A percentile compares a stretch with the other conserved stretches of the same genome.
Conservation (phyloP, 2,888 invertebrate genomes). For the Diadromus collaris region DNA sequence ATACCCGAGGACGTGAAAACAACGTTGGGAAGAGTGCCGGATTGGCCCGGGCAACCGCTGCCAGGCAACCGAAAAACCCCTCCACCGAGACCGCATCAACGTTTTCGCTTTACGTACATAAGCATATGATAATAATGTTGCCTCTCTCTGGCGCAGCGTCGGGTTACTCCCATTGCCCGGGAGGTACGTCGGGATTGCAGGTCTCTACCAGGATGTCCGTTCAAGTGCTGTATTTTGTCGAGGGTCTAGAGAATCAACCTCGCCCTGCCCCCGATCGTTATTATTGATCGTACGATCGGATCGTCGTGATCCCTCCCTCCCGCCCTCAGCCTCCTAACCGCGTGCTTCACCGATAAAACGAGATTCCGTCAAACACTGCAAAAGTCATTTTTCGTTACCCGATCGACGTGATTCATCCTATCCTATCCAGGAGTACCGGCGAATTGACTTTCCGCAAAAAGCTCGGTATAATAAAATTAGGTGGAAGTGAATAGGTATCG, state of each 20-base stretch:
- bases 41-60: constrained; percentile 26
- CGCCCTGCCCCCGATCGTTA: constrained; percentile 42
- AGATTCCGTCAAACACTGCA: constrained; percentile 14
- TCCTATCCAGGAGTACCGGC: constrained; percentile 34
- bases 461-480: constrained; percentile 70
- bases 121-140: constrained; percentile 45
- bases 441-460: constrained; percentile 47
- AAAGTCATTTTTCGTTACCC: not conserved
- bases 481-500: constrained; percentile 60
- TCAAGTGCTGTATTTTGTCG: constrained; percentile 46
- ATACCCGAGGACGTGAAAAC: constrained; percentile 32
- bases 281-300: constrained; percentile 57
- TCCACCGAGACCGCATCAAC: constrained; percentile 37
- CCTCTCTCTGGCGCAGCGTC: constrained; percentile 27
- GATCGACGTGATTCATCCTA: constrained; percentile 22
- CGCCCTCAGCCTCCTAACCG: not conserved
- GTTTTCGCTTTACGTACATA: constrained; percentile 45
- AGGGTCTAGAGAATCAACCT: constrained; percentile 27
- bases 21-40: constrained; percentile 33
- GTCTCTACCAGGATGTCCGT: constrained; percentile 52
- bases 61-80: constrained; percentile 48
- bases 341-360: constrained; percentile 9
- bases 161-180: constrained; percentile 55
- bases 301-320: constrained; percentile 23
- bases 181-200: constrained; percentile 52